These are phyloP conservation scores for Cosmia trapezina DNA, from an alignment of 2,888 invertebrate genomes.

Conservation along the genomic window DNA sequence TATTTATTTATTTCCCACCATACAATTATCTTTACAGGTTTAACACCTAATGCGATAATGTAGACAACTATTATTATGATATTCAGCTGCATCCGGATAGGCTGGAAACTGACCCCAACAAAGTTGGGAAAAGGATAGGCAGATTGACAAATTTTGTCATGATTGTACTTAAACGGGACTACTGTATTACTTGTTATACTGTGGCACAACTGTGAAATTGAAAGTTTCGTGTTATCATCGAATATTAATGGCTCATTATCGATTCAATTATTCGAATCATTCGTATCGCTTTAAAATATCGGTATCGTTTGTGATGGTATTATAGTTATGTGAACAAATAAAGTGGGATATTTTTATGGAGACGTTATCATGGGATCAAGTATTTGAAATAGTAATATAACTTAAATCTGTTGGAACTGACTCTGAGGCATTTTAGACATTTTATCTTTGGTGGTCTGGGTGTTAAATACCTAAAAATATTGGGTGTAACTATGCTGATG, in stretches of 20 bases:
- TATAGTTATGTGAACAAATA: constrained; percentile 60
- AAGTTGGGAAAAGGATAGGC: background rate
- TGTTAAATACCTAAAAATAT: constrained; percentile 39
- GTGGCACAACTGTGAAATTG: constrained; percentile 54
- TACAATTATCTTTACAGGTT: too few relatives aligned
- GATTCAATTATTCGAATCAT: constrained; percentile 67
- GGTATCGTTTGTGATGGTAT: constrained; percentile 53
- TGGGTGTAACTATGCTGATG: constrained; percentile 41
- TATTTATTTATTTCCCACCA: too few relatives aligned
- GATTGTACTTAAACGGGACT: background rate
- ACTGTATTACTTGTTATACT: background rate
- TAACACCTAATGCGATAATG: too few relatives aligned
- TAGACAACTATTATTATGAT: too few relatives aligned
- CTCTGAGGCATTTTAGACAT: constrained; percentile 15
- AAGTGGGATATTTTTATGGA: constrained; percentile 62
- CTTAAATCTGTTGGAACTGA: constrained; percentile 10
- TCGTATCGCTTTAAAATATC: constrained; percentile 60
- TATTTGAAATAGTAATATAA: constrained; percentile 35
- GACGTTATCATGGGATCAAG: constrained; percentile 39
- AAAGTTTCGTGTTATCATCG: constrained; percentile 62
- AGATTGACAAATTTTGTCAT: background rate
- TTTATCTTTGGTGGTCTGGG: constrained; percentile 33
- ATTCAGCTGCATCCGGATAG: background rate
- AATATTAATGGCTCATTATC: constrained; percentile 64
- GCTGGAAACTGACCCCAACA: background rate